Evolutionary conservation across 2,113 vertebrate genomes (phyloP).

Genomic region (Felis chaus): DNA sequence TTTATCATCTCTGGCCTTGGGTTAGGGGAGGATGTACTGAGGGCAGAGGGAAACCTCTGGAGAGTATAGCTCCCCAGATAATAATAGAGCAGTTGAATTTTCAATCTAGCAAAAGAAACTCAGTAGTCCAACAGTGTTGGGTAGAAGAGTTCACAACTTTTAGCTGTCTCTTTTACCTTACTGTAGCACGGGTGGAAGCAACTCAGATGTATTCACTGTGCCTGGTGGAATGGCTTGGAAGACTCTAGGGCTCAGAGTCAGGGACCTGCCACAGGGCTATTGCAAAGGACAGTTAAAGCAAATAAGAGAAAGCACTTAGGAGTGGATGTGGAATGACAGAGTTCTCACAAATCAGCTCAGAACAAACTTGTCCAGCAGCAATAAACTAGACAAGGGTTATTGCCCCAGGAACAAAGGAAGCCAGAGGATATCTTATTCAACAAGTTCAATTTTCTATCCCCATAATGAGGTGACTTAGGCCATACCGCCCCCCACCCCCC

Average conservation of each 20-base stretch:
- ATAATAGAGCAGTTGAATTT: neutral
- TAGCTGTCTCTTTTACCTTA: neutral
- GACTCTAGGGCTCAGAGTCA: neutral
- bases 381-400: neutral
- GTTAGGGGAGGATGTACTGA: neutral
- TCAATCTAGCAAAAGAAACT: neutral
- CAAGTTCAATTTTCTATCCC: neutral
- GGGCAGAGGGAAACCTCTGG: neutral
- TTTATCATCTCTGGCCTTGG: neutral
- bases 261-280: neutral
- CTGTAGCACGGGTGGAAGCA: neutral
- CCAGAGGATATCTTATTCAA: neutral
- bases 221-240: neutral
- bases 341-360: neutral
- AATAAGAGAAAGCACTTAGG: neutral
- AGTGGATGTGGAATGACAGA: neutral
- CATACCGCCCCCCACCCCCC: no score
- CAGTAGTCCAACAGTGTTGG: neutral
- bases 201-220: neutral
- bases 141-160: neutral
- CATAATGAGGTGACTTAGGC: neutral
- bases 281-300: neutral
- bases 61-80: neutral
- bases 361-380: neutral
- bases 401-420: neutral